These are phyloP conservation scores for Limnephilus rhombicus DNA, from an alignment of 2,888 invertebrate genomes.

Conservation along the genomic window DNA sequence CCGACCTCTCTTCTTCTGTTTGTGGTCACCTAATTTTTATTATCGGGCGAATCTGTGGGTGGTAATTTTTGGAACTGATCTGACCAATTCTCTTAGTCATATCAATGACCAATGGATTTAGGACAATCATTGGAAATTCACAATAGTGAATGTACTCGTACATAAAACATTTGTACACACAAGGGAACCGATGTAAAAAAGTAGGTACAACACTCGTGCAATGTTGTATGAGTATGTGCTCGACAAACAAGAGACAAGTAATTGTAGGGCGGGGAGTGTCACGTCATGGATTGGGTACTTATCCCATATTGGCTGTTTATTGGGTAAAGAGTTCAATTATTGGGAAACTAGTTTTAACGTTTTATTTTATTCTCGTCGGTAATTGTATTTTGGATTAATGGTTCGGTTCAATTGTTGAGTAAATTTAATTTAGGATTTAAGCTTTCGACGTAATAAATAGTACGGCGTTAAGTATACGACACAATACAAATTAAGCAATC, in stretches of 20 bases:
- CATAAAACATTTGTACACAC: background rate
- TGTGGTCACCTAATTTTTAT: background rate
- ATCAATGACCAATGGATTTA: background rate
- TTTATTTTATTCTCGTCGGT: background rate
- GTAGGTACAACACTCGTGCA: background rate
- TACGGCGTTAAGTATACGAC: background rate
- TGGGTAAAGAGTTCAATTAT: slow-evolving; percentile 35
- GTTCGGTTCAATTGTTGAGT: background rate
- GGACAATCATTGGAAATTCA: background rate
- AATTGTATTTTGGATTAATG: background rate
- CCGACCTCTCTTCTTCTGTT: background rate
- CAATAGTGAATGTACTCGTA: background rate
- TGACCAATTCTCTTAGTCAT: background rate
- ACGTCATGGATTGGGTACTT: slow-evolving; percentile 38
- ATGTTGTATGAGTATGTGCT: background rate
- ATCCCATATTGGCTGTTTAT: slow-evolving; percentile 39
- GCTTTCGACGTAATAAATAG: background rate
- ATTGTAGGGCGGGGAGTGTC: slow-evolving; percentile 36
- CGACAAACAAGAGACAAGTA: slow-evolving; percentile 46
- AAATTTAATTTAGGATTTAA: background rate
- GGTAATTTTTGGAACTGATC: background rate
- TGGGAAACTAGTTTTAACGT: slow-evolving; percentile 19
- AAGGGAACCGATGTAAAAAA: background rate
- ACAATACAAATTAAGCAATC: background rate
- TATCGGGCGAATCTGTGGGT: background rate